Evolutionary conservation across 1,140 invertebrate genomes (phyloP).

Genomic region (Vanessa atalanta): DNA sequence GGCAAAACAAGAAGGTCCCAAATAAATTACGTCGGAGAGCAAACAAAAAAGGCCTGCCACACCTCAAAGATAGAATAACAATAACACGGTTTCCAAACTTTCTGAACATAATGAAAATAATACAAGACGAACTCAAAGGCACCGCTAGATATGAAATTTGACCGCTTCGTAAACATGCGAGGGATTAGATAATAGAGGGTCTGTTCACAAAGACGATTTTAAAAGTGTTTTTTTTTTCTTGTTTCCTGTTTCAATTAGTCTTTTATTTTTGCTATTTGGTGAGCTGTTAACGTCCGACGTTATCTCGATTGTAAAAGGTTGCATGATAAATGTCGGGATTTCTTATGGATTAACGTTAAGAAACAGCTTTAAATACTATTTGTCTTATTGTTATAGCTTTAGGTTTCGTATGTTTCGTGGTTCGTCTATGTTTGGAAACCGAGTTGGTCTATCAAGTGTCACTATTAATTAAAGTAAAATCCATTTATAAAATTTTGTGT

Average conservation of each 20-base stretch:
- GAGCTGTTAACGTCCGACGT: constrained; percentile 43
- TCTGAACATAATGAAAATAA: constrained; percentile 65
- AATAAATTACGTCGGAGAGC: constrained; percentile 70
- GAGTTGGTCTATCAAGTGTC: too few relatives aligned
- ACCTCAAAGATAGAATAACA: constrained; percentile 74
- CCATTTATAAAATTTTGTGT: too few relatives aligned
- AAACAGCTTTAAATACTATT: constrained; percentile 16
- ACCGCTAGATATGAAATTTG: constrained; percentile 36
- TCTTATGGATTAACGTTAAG: constrained; percentile 12
- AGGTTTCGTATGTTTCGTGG: not conserved
- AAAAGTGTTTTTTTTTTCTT: constrained; percentile 42
- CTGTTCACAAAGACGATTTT: constrained; percentile 40
- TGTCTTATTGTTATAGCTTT: constrained; percentile 19
- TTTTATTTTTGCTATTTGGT: constrained; percentile 49
- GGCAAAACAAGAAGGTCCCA: constrained; percentile 61
- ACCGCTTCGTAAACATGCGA: constrained; percentile 33
- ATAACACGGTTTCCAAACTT: constrained; percentile 57
- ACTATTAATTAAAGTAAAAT: not conserved
- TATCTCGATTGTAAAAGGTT: constrained; percentile 28
- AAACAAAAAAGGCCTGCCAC: constrained; percentile 71
- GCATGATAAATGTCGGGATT: constrained; percentile 4
- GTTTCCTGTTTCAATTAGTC: constrained; percentile 56
- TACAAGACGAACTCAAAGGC: constrained; percentile 46
- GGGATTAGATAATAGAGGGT: constrained; percentile 37
- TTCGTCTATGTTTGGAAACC: not conserved